Base-by-base conservation (phyloP, 2,113 vertebrate species). In the Lichenostomus cassidix region DNA sequence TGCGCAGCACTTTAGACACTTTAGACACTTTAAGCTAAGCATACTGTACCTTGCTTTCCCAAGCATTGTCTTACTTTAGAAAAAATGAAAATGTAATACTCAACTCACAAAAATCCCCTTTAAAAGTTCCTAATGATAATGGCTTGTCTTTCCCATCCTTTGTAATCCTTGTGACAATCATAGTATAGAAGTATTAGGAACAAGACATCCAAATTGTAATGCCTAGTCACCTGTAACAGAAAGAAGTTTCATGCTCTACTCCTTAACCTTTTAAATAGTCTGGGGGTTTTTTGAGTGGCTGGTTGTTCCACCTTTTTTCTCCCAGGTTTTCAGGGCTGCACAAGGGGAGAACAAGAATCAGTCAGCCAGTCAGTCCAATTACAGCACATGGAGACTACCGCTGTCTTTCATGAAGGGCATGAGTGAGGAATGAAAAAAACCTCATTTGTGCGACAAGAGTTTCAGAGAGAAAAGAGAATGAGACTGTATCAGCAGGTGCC, bases 311-410 rank as follows among this genome's bases (percentile, higher is more conserved):
- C 95, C 90, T 90, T 95, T 90, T 96, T 92, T 79, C 56, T 89
- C 82, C 73, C 75, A 95, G 87, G 94, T 97, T 96, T 83, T 89
- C 69, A 93, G 62, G 82, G 87, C 87, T 94, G 62, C 84, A 94
- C 6, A 8, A 93, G 78, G 90, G 75, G 27, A 95, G 87, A 94
- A 94, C 59, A 80, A 77, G 87, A 95, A 92, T 91, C 97, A 97
- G 84, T 94, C 96, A 97, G 87, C 89, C 97, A 96, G 86, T 94
- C 96, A 96, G 70, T 95, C 94, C 95, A 97, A 95, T 97, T 97
- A 97, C 82, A 64, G 92, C 78, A 74, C 79, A 89, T 5, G 11
- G 84, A 93, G 77, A 73, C 65, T 93, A 92, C 55, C 76, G 69
- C 91, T 92, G 91, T 95, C 97, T 96, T 96, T 96, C 94, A 93